phyloP scores from a whole-genome alignment of 2,888 invertebrate genomes.

The Melipona beecheii region DNA sequence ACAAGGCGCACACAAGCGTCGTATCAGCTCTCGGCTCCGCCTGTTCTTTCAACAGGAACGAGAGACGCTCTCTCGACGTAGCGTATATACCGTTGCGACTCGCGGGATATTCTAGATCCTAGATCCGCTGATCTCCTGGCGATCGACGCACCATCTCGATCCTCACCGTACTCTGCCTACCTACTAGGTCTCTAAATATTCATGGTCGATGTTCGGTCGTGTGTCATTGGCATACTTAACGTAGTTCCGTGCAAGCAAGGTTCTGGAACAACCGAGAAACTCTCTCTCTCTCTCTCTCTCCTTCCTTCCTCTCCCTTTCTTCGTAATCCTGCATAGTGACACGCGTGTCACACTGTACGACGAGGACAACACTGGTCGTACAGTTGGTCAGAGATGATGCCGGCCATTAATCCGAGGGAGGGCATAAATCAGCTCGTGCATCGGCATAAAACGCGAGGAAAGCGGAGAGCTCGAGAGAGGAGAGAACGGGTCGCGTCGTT shows the following conservation, averaged over 20 bases:
- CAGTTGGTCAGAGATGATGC: not conserved
- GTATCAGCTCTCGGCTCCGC: constrained; percentile 11
- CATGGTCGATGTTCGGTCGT: constrained; percentile 5
- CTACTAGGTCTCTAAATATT: constrained; percentile 9
- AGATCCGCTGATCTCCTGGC: not conserved
- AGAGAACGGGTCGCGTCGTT: not conserved
- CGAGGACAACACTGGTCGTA: constrained; percentile 6
- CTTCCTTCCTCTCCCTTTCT: not conserved
- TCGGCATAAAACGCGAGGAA: constrained; percentile 5
- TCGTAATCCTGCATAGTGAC: not conserved
- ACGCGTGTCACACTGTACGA: not conserved
- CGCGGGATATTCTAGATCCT: constrained; percentile 1
- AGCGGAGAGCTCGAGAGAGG: not conserved
- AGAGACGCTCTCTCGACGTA: not conserved
- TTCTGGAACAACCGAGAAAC: not conserved
- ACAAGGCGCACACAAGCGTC: not conserved
- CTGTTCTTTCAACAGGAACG: constrained; percentile 7
- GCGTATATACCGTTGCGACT: constrained; percentile 15
- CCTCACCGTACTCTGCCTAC: not conserved
- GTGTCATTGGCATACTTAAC: constrained; percentile 42
- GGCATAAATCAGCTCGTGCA: constrained; percentile 5
- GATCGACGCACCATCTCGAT: not conserved
- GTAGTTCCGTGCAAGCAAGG: not conserved
- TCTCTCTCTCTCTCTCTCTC: not conserved
- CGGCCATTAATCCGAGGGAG: not conserved